Base-by-base conservation (phyloP, 1,140 invertebrate species). In the Triops longicaudatus region DNA sequence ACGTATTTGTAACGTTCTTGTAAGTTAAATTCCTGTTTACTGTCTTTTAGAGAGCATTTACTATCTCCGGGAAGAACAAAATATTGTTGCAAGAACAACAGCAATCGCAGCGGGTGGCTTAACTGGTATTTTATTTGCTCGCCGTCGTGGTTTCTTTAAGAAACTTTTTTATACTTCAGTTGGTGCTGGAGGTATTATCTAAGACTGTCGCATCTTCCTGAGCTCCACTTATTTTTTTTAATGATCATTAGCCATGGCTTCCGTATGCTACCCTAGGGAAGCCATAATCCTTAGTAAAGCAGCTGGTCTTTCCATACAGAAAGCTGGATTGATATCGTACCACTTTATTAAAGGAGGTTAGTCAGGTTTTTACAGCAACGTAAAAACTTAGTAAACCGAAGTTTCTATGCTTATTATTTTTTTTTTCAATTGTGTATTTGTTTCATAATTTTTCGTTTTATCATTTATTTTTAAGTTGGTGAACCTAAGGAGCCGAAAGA, bases 261-360 rank as follows among this genome's bases (percentile, higher is more conserved):
- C 41, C 12, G 6, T 77, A 28, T 77, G 72, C 76, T 77, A 77
- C 50, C 76, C 76, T 26, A 42, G 31, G 12, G 63, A 77, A 26
- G 28, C 76, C 1, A 26, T 73, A 43, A 37, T 77, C n/a, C 26
- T 77, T 12, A 37, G 22, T 6, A 43, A 43, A 27, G 76, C 73
- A 41, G 72, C 73, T 7, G 72, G 26, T 6, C 31, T 73, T 27
- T 73, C 43, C 11, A 41, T 73, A 11, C 28, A 43, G 63, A 77
- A 77, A 73, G 50, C 42, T 27, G 76, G 72, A 17, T 73, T 71
- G 42, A 73, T 77, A 17, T 72, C 76, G 42, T 77, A 77, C 37
- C 72, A 77, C 72, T 77, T 77, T 43, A 26, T 77, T 73, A 42
- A 44, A 41, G 76, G 76, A 77, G 76, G 76, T 77, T 44, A 44